Evolutionary conservation across 2,113 vertebrate genomes (phyloP), one percentile per base, ranked within the genome.

Genomic region (Macroglossus sobrinus): DNA sequence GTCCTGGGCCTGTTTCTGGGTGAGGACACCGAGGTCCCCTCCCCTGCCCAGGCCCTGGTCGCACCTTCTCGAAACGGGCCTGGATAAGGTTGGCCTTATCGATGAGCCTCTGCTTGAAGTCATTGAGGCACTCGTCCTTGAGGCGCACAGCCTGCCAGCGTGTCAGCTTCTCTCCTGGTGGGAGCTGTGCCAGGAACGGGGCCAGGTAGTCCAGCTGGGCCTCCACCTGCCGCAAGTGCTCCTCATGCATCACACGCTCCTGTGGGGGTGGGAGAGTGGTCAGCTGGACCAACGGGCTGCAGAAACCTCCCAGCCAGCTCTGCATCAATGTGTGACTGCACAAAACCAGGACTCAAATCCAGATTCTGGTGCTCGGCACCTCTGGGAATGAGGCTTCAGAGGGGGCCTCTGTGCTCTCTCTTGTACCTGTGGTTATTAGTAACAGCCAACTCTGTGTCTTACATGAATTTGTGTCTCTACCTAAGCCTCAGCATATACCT

Each of bases 31-130:
- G 1, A 85, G 21, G 38, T 33, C 40, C 81, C 45, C 35, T 86
- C 28, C 72, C 89, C 79, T 28, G 38, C 43, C 50, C 6, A 4
- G 26, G 33, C 50, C 53, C 55, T 0, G 13, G 81, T 16, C 5
- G 4, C 84, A 99, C 99, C 99, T 98, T 98, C 61, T 99, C 95
- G 3, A 98, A 98, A 24, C 97, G 98, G 0, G 98, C 98, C 97
- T 99, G 99, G 66, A 99, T 99, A 84, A 98, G 97, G 85, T 98
- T 99, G 82, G 98, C 98, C 55, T 98, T 98, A 85, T 98, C 86
- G 2, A 98, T 81, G 18, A 99, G 97, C 9, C 95, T 96, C 64
- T 98, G 93, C 94, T 98, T 99, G 33, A 99, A 98, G 69, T 98
- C 97, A 0, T 30, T 68, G 92, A 99, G 96, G 92, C 99, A 99